phyloP scores from a whole-genome alignment of 2,888 invertebrate genomes.

The Anarsia innoxiella region DNA sequence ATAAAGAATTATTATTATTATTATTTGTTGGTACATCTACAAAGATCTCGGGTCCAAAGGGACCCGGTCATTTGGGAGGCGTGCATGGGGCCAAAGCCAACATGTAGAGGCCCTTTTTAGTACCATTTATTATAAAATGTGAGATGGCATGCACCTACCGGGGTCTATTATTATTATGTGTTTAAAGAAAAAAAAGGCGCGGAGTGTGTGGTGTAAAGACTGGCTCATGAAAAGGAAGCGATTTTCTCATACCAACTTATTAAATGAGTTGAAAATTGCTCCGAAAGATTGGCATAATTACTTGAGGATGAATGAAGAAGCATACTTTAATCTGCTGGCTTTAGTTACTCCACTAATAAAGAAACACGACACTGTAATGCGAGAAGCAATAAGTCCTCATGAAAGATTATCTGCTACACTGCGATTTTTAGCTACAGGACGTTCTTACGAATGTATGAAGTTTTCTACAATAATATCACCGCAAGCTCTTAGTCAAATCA shows the following conservation, averaged over 20 bases:
- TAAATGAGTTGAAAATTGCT: conserved; percentile 19
- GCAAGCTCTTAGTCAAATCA: conserved; percentile 12
- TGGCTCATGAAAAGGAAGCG: conserved; percentile 19
- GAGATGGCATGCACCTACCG: no score
- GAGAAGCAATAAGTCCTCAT: conserved; percentile 26
- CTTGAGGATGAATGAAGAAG: conserved; percentile 21
- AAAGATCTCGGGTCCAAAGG: no score
- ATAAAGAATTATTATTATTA: no score
- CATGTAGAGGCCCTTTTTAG: no score
- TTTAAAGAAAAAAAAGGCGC: conserved; percentile 11
- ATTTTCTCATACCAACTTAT: conserved; percentile 19
- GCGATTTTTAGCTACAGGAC: conserved; percentile 28
- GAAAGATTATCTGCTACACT: conserved; percentile 26
- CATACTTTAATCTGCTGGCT: conserved; percentile 15
- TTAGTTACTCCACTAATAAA: conserved; percentile 15
- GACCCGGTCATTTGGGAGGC: no score
- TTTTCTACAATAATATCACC: conserved; percentile 14
- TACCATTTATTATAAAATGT: no score
- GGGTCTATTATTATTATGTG: no score
- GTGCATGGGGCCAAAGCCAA: no score
- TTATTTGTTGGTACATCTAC: no score
- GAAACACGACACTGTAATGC: conserved; percentile 25
- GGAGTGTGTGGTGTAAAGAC: conserved; percentile 18
- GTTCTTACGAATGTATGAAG: conserved; percentile 23
- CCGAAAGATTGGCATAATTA: conserved; percentile 22